Evolutionary conservation across 2,888 invertebrate genomes (phyloP), one percentile per base, ranked within the genome.

Genomic region (Hemicrepidius hirtus): DNA sequence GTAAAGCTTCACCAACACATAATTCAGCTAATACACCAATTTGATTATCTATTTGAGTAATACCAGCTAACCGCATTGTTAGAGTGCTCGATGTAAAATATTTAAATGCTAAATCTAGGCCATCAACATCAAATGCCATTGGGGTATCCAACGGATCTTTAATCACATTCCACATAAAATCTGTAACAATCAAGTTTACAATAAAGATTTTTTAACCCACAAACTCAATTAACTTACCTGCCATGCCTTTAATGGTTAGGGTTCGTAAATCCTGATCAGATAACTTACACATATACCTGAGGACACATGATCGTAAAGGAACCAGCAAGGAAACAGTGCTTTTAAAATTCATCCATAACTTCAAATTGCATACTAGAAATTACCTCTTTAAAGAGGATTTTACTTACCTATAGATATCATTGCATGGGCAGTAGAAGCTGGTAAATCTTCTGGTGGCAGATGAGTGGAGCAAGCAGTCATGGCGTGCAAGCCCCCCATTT

Each of bases 111-210:
- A 97, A 87, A 71, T 95, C 94, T 41, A 98, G 87, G 0, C 97
- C 97, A 83, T 97, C 97, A 0, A 91, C 90, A 82, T 97, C 97
- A 83, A 96, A 97, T n/a, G 93, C 92, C 35, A 95, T 87, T 0
- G 95, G 95, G 0, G 94, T 92, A 82, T 96, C 96, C 60, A 96
- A 87, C 0, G 97, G 97, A 87, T 97, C 97, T 83, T 97, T 97
- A 49, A 97, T 94, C 9, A 97, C 95, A 76, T 95, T 95, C 97
- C 97, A 97, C 92, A 97, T 97, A 84, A 97, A 96, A 88, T 97
- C 96, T 93, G 82, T 13, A 72, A 9, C 13, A 28, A n/a, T n/a
- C 5, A 20, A 2, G 21, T 20, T 49, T 20, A 21, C 4, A 12
- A 21, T 46, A 4, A 3, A 18, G 10, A 20, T 24, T 24, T 3